Base-by-base conservation (phyloP, 2,113 vertebrate genomes). In the Neogale vison region DNA sequence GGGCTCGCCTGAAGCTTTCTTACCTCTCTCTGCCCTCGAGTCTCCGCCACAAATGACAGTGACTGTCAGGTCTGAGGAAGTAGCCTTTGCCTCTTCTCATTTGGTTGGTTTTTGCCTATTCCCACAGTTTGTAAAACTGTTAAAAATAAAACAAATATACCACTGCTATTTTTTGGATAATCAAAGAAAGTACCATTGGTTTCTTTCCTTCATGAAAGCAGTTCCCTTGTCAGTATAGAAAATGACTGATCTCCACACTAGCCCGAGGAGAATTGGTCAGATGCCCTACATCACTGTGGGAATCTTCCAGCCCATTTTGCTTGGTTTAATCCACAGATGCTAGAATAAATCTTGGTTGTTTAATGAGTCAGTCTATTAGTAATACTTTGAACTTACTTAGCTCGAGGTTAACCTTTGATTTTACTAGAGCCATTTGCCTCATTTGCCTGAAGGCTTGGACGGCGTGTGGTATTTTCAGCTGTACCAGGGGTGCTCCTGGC, bases 401-500 rank as follows among this genome's bases (percentile, higher is more conserved):
- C 55, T 29, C 23, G 12, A 23, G 80, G 47, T 50, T 47, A 77
- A 77, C 67, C 39, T 50, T 31, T 82, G 26, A 26, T 42, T 47
- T 45, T 57, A 21, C 57, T 36, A 65, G 45, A 45, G 50, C 14
- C 39, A 61, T 83, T 50, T 95, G 1, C 3, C 34, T 94, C 57
- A 18, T 42, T 59, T 18, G n/a, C 74, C 55, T 83, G 31, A 36
- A 77, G 55, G 4, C 69, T 47, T 50, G 21, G 29, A 69, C 7
- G 29, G 7, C 0, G 7, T 0, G 6, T 31, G 1, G 3, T 26
- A n/a, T 52, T 79, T 31, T 24, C 13, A 9, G 45, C n/a, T n/a
- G 2, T 72, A 20, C 15, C 12, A 52, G 69, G 2, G 26, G 7
- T 21, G 6, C 3, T 76, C 21, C 31, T 45, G 31, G 39, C n/a